phyloP scores from a whole-genome alignment of 53 echinoderm and acorn worm genomes.

The Henricia sp. region DNA sequence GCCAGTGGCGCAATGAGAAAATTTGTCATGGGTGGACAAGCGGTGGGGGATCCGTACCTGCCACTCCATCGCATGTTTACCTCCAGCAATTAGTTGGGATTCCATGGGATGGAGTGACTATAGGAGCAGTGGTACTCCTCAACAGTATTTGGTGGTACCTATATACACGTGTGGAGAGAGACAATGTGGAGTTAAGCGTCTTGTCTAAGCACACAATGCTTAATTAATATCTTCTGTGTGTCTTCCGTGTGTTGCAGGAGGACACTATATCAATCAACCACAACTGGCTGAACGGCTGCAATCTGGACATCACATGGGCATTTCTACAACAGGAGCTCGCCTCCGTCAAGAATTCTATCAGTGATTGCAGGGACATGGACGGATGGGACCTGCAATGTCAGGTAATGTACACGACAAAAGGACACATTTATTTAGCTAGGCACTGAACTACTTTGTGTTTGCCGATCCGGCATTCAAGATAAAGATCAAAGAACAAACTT shows the following conservation, averaged over 20 bases:
- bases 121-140: neutral
- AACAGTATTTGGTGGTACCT: neutral
- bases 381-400: constrained; percentile 92
- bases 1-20: too few relatives aligned
- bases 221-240: neutral
- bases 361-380: constrained; percentile 91
- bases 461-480: too few relatives aligned
- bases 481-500: too few relatives aligned
- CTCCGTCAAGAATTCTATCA: constrained; percentile 79
- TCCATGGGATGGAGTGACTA: neutral
- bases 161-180: neutral
- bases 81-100: neutral
- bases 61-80: neutral
- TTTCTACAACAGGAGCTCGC: constrained; percentile 80
- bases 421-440: neutral
- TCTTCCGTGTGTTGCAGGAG: constrained; percentile 66
- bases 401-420: constrained; percentile 47
- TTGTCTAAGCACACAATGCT: neutral
- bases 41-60: too few relatives aligned
- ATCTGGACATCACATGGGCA: constrained; percentile 76
- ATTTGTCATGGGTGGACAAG: too few relatives aligned
- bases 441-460: too few relatives aligned
- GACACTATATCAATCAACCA: constrained; percentile 99
- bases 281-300: constrained; percentile 97
- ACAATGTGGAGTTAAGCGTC: neutral